These are phyloP conservation scores for Leptarthrus brevirostris DNA, from an alignment of 2,888 invertebrate species.

Conservation along the genomic window DNA sequence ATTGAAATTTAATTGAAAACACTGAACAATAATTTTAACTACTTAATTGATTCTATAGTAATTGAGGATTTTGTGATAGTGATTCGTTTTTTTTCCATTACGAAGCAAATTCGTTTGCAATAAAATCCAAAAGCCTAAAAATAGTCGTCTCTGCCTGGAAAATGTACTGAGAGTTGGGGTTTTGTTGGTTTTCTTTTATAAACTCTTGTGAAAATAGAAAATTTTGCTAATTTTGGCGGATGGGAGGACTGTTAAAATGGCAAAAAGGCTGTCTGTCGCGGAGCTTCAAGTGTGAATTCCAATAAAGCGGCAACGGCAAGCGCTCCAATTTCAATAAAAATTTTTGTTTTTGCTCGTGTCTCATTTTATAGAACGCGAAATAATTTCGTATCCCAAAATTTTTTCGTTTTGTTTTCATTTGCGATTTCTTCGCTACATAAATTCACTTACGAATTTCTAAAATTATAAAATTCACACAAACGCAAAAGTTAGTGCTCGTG, in stretches of 20 bases:
- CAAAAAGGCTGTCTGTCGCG: neutral
- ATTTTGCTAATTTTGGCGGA: constrained; percentile 14
- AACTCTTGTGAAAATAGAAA: constrained; percentile 9
- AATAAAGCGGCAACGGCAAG: too few relatives aligned
- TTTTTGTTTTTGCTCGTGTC: neutral
- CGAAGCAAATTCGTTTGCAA: neutral
- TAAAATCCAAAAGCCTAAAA: constrained; percentile 25
- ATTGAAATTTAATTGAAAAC: too few relatives aligned
- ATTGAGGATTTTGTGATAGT: constrained; percentile 21
- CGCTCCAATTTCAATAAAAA: neutral
- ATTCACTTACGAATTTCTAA: constrained; percentile 34
- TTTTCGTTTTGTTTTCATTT: neutral
- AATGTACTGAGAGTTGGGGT: neutral
- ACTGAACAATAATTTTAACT: too few relatives aligned
- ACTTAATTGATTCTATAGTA: too few relatives aligned
- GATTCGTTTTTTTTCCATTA: neutral
- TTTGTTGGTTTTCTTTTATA: neutral
- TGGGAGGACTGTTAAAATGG: neutral
- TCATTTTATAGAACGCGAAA: constrained; percentile 2
- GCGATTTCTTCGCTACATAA: neutral
- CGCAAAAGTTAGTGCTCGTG: constrained; percentile 1
- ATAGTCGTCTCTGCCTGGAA: constrained; percentile 24
- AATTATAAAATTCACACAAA: constrained; percentile 31
- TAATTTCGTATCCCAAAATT: neutral
- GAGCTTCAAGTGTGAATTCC: too few relatives aligned